Percentiles rank a stretch among this genome's conserved stretches.
phyloP scores from a whole-genome alignment of 2,888 invertebrate species.

The Quadroppia sp. region DNA sequence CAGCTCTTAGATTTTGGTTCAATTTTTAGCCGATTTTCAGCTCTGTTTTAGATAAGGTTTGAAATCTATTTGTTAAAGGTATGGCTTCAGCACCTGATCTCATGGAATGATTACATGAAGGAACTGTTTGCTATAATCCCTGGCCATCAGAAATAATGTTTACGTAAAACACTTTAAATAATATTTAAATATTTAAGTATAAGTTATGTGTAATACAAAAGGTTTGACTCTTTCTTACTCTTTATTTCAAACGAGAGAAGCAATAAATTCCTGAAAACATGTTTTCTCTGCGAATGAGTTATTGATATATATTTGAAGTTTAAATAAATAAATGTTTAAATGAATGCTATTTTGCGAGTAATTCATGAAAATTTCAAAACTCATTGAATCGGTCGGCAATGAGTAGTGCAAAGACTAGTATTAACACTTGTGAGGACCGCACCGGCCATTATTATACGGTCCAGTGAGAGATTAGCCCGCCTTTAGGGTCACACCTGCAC shows the following conservation, averaged over 20 bases:
- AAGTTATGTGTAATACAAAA: constrained; percentile 8
- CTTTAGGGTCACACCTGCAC: constrained; percentile 21
- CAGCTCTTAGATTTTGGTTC: neutral
- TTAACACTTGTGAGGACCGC: neutral
- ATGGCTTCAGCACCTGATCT: neutral
- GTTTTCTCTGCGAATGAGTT: neutral
- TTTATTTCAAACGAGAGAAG: neutral
- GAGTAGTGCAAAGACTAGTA: neutral
- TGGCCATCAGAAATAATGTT: neutral
- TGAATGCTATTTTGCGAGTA: neutral
- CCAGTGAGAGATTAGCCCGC: constrained; percentile 12
- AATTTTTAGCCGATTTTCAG: neutral
- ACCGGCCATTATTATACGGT: constrained; percentile 24
- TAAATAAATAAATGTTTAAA: constrained; percentile 8
- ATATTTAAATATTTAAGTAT: neutral
- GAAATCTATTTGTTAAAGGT: constrained; percentile 23
- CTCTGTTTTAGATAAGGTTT: neutral
- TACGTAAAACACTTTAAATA: constrained; percentile 11
- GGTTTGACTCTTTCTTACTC: constrained; percentile 16
- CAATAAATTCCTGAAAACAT: constrained; percentile 26
- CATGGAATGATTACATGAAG: neutral
- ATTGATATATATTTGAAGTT: neutral
- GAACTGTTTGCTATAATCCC: neutral
- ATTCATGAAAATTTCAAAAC: neutral
- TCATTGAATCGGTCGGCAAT: constrained; percentile 9